Conservation (phyloP, 2,113 vertebrate genomes). For the Tachycineta bicolor region DNA sequence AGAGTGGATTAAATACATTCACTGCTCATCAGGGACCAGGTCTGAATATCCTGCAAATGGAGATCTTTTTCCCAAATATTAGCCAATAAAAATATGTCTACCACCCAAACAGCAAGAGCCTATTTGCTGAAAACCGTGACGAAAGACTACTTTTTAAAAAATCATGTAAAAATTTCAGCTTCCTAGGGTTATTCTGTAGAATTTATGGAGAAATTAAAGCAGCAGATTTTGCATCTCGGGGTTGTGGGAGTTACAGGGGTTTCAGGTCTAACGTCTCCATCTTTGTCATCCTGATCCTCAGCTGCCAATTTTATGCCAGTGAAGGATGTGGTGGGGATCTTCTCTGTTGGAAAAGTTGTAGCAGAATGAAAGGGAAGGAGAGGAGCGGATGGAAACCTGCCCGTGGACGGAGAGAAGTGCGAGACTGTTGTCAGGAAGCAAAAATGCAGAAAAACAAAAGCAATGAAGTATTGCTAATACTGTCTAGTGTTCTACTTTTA, state of each 20-base stretch:
- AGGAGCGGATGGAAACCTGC: background rate
- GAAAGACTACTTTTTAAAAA: background rate
- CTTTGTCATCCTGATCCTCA: background rate
- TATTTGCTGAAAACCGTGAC: background rate
- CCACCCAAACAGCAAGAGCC: background rate
- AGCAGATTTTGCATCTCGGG: background rate
- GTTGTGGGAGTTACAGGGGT: background rate
- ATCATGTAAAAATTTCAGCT: background rate
- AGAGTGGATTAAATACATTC: background rate
- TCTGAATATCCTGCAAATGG: background rate
- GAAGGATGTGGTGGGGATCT: background rate
- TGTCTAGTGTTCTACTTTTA: conserved; percentile 52
- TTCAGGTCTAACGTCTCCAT: background rate
- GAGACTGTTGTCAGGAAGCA: background rate
- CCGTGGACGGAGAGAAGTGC: accelerated
- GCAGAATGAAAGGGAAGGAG: background rate
- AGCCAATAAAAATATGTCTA: background rate
- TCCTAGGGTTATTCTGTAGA: background rate
- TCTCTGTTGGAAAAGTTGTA: background rate
- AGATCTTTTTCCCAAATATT: background rate
- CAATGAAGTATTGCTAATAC: background rate
- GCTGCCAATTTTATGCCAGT: background rate
- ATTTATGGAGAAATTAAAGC: background rate
- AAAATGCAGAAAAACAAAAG: background rate
- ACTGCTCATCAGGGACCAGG: background rate